Evolutionary conservation across 2,888 invertebrate species (phyloP), one percentile per base, ranked within the genome.

Genomic region (Leucophenga montana): DNA sequence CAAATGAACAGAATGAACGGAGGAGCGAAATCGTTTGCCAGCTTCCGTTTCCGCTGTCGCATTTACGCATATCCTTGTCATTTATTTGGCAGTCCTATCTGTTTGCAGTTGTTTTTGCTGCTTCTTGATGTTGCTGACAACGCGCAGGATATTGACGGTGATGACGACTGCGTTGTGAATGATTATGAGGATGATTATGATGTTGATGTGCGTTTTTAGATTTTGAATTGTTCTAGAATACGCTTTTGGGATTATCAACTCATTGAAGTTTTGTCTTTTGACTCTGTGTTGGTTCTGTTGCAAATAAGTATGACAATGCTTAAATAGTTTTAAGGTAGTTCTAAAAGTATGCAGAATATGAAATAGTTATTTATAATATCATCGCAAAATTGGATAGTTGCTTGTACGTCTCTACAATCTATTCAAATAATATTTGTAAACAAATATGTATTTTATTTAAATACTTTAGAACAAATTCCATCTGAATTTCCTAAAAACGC

Each of bases 231-330:
- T 66, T 73, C 68, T 74, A 69, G 39, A 39, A 39, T 75, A 78
- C 83, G 78, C 84, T 78, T 76, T 77, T 69, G 80, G 81, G 82
- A 81, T 81, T 81, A 81, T 80, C 82, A 81, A 84, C 81, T 81
- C 84, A 82, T 81, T 84, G 27, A 82, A 75, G 69, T 20, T 61
- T 39, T 61, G 39, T 64, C 65, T 70, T 62, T 59, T 70, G 57
- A 54, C 68, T 39, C 16, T 33, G 18, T 61, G 54, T 61, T 11
- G 27, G 3, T 8, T 16, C 61, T 56, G 56, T 20, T 65, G 50
- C n/a, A n/a, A 59, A 53, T 48, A 69, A n/a, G 33, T 66, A 27
- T 31, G 65, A 31, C 16, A 6, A 31, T 33, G 65, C 14, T 59
- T 77, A 73, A 73, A 57, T 70, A 75, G 76, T 78, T 80, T 78